A percentile compares a stretch with the other conserved stretches of the same genome.
Conservation (phyloP, 2,113 vertebrate species). For the Polypterus bichir region DNA sequence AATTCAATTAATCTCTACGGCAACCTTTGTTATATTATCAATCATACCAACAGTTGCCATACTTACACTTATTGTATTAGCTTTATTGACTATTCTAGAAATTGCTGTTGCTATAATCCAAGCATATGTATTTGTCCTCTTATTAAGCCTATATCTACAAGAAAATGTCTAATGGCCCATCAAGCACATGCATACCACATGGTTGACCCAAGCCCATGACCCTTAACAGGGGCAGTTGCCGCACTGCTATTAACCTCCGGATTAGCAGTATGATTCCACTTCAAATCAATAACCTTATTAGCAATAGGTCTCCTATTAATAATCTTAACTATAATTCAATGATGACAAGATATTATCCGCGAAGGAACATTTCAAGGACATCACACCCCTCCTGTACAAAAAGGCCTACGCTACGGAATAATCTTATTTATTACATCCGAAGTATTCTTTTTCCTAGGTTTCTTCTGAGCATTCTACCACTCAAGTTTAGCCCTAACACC, state of each 20-base stretch:
- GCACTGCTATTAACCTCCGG: constrained; percentile 14
- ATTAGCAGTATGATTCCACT: constrained; percentile 16
- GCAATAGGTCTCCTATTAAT: accelerated
- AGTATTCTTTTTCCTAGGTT: constrained; percentile 21
- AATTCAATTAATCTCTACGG: constrained; percentile 13
- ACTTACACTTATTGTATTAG: neutral
- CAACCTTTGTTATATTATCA: no score
- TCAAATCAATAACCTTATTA: accelerated
- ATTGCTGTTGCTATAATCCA: constrained; percentile 15
- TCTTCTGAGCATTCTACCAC: constrained; percentile 27
- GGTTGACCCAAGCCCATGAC: constrained; percentile 22
- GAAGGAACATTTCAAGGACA: constrained; percentile 22
- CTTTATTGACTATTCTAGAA: constrained; percentile 7
- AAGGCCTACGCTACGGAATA: constrained; percentile 24
- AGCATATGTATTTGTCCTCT: constrained; percentile 17
- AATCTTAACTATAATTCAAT: neutral
- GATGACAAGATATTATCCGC: constrained; percentile 20
- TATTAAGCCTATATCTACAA: constrained; percentile 22
- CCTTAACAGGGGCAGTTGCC: neutral
- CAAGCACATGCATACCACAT: constrained; percentile 20
- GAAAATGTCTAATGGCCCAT: constrained; percentile 24
- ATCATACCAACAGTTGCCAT: constrained; percentile 6
- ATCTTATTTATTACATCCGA: constrained; percentile 29
- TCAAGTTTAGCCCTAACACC: constrained; percentile 19
- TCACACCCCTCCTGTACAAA: constrained; percentile 13